Evolutionary conservation across 2,888 invertebrate species (phyloP).

Genomic region (Rhamnusium bicolor): DNA sequence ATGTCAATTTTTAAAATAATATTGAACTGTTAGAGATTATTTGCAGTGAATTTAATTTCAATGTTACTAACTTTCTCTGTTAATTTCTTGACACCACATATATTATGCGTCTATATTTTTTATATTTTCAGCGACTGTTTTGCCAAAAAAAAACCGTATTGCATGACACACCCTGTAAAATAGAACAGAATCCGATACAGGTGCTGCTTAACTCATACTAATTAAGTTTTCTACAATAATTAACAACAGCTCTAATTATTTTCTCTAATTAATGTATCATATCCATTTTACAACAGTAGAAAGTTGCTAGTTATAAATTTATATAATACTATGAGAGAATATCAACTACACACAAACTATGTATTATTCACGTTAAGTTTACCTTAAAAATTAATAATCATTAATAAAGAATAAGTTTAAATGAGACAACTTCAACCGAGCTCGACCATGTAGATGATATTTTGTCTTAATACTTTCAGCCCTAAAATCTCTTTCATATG

Average conservation of each 20-base stretch:
- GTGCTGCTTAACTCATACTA: slow-evolving; percentile 34
- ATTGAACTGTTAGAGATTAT: too few relatives aligned
- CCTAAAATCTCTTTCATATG: too few relatives aligned
- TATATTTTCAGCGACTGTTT: too few relatives aligned
- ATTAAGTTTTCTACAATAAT: slow-evolving; percentile 38
- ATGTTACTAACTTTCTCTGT: too few relatives aligned
- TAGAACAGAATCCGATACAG: slow-evolving; percentile 17
- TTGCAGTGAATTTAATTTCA: too few relatives aligned
- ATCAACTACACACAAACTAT: not conserved
- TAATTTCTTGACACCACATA: too few relatives aligned
- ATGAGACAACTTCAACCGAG: not conserved
- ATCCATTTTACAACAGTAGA: slow-evolving; percentile 18
- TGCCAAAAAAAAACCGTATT: too few relatives aligned
- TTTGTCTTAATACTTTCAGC: too few relatives aligned
- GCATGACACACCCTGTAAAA: not conserved
- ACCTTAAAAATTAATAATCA: not conserved
- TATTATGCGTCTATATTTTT: too few relatives aligned
- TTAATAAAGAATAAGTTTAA: not conserved
- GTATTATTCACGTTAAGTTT: not conserved
- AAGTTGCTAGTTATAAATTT: slow-evolving; percentile 32
- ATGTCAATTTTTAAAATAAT: too few relatives aligned
- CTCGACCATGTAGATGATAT: too few relatives aligned
- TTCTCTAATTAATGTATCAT: slow-evolving; percentile 31
- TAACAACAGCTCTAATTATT: slow-evolving; percentile 38
- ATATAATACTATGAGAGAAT: slow-evolving; percentile 7